Conservation (phyloP, 2,113 vertebrate species). For the Dicrurus megarhynchus region DNA sequence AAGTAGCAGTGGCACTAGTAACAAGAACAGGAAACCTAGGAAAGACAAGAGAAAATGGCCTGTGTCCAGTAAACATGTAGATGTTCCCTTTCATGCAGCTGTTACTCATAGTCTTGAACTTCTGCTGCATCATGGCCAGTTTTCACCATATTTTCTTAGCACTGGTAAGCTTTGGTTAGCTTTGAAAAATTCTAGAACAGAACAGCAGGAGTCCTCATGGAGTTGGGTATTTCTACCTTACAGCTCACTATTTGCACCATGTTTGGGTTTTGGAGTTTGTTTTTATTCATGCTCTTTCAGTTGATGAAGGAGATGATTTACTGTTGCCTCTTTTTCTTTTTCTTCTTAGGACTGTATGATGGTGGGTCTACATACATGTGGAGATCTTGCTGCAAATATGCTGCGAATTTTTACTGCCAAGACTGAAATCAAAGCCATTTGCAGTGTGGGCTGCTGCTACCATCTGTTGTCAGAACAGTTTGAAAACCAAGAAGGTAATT, state of each 20-base stretch:
- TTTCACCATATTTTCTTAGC: background rate
- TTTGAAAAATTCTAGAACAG: background rate
- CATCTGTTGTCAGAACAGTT: conserved; percentile 94
- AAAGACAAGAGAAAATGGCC: background rate
- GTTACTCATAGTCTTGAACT: background rate
- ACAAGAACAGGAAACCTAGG: background rate
- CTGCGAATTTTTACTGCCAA: conserved; percentile 86
- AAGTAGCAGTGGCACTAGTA: background rate
- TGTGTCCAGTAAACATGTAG: background rate
- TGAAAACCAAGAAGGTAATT: conserved; percentile 78
- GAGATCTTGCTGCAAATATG: conserved; percentile 87
- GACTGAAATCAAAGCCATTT: conserved; percentile 87
- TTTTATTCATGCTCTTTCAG: background rate
- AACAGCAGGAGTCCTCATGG: background rate
- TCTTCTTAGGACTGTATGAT: conserved; percentile 84
- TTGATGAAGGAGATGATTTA: background rate
- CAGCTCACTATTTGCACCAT: background rate
- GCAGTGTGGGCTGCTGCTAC: conserved; percentile 94
- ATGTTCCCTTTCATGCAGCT: background rate
- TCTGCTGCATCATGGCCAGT: background rate
- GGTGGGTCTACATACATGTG: conserved; percentile 95
- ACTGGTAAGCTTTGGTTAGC: background rate
- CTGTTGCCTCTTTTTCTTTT: background rate
- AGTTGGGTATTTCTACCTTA: background rate
- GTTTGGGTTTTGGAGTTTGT: background rate